A percentile compares a stretch with the other conserved stretches of the same genome.
phyloP scores from a whole-genome alignment of 2,113 vertebrate genomes.

The Mormyrus lacerda region DNA sequence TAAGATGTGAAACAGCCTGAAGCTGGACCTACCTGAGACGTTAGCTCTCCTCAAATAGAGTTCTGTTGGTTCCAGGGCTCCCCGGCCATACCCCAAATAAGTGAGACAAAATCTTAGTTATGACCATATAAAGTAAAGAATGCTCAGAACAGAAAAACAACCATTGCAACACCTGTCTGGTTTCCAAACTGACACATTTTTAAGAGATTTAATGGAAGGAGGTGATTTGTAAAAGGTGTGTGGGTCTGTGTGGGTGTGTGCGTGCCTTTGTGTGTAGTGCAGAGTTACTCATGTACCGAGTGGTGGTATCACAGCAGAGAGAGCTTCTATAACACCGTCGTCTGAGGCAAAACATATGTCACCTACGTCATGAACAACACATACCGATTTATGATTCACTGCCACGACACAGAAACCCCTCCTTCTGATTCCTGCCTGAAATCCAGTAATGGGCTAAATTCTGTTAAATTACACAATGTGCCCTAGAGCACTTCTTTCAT shows the following conservation, averaged over 20 bases:
- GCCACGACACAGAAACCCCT: background rate
- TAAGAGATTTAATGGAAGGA: background rate
- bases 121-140: background rate
- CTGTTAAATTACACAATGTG: background rate
- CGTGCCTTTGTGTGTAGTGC: background rate
- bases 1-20: conserved; percentile 50
- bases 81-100: background rate
- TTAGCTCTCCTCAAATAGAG: background rate
- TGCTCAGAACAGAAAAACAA: background rate
- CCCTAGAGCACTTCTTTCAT: background rate
- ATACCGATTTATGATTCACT: background rate
- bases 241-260: background rate
- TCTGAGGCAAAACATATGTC: background rate
- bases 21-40: conserved; percentile 52
- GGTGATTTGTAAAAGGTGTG: background rate
- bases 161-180: background rate
- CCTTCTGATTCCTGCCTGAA: background rate
- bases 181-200: background rate
- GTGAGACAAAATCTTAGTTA: background rate
- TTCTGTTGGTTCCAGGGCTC: background rate
- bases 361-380: background rate
- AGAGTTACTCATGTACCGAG: background rate
- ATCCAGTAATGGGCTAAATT: background rate
- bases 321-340: background rate
- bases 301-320: background rate